phyloP scores from a whole-genome alignment of 2,113 vertebrate species.

The mouse (Mus musculus) region DNA sequence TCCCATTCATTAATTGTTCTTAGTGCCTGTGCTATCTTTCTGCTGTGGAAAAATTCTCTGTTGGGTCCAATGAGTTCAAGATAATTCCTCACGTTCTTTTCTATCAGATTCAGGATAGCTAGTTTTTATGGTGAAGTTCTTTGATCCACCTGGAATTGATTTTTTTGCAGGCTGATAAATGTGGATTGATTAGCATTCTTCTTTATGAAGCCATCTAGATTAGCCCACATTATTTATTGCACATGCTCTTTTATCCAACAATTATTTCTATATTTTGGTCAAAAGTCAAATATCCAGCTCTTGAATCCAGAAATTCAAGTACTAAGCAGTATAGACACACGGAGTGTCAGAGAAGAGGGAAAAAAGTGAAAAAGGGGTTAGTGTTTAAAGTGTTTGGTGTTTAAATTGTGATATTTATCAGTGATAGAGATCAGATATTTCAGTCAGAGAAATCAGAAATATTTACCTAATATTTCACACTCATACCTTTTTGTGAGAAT shows the following conservation, averaged over 20 bases:
- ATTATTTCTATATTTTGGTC: not conserved
- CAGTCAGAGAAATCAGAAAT: not conserved
- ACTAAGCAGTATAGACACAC: not conserved
- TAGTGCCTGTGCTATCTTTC: not conserved
- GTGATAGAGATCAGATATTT: not conserved
- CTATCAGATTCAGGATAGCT: not conserved
- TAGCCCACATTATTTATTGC: not conserved
- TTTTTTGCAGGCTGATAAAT: not conserved
- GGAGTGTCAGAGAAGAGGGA: not conserved
- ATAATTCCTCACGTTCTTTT: not conserved
- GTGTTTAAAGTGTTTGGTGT: not conserved
- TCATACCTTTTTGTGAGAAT: not conserved
- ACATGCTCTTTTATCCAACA: not conserved
- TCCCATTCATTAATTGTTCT: not conserved
- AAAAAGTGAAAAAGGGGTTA: fast-evolving
- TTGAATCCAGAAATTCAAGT: not conserved
- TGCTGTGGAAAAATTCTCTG: not conserved
- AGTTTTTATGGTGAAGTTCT: not conserved
- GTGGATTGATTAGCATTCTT: not conserved
- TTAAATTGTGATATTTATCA: not conserved
- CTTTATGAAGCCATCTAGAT: not conserved
- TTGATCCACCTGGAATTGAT: not conserved
- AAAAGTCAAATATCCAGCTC: not conserved
- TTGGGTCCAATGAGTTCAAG: not conserved
- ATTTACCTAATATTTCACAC: not conserved